Evolutionary conservation across 2,888 invertebrate species (phyloP), one percentile per base, ranked within the genome.

Genomic region (Tholera decimalis): DNA sequence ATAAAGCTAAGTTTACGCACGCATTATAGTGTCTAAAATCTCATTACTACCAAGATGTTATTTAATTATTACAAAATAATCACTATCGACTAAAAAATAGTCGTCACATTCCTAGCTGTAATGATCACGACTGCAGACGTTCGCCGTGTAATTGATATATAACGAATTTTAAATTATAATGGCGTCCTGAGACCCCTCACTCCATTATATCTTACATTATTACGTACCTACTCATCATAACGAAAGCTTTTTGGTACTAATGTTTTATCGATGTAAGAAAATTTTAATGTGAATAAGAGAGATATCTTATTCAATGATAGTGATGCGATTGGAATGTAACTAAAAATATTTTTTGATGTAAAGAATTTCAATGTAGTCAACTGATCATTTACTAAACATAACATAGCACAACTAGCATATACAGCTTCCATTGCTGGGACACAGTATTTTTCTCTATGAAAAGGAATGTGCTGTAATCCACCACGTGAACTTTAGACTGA

Each of bases 101-200:
- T 1, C 9, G 26, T 46, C 30, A 20, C 74, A 73, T 3, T 78
- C 11, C 78, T 74, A 77, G 24, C 57, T 43, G 49, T 74, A 77
- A 75, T 67, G 74, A 78, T 78, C 79, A 49, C 60, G 60, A 51
- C 55, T 73, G 79, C 74, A 78, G 68, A 78, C 74, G 61, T 67
- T 78, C 55, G n/a, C 79, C 35, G 66, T 56, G 78, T 73, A 78
- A 78, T 75, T 78, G 74, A 78, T 75, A 73, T 78, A 68, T 78
- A 78, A 75, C 62, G 79, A 75, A 75, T 75, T 75, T 73, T 62
- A 78, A 75, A 75, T 75, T 67, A 78, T 73, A 75, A 75, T 78
- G 68, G 74, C 61, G 20, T 35, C 59, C 43, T 13, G 62, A 37
- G 61, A 78, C 47, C 56, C 67, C 50, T 46, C 55, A 46, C 43